Base-by-base conservation (phyloP, 2,888 invertebrate species). In the Lacanobia oleracea region DNA sequence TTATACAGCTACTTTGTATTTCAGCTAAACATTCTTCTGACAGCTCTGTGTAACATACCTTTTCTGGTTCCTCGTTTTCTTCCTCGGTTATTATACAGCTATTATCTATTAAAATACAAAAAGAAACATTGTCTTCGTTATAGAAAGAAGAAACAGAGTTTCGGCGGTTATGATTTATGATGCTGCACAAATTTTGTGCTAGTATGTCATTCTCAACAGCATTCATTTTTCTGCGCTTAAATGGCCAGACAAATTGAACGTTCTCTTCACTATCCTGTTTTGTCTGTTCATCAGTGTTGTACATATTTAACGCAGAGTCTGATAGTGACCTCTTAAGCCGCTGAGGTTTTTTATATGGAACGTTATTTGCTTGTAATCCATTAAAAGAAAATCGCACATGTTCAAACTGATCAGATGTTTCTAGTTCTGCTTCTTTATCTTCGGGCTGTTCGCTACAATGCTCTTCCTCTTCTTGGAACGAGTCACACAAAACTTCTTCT, bases 91-190 rank as follows among this genome's bases (percentile, higher is more conserved):
- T 90, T 79, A 95, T 92, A 77, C 94, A 93, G 79, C 92, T 90
- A 79, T 95, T 90, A 74, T 94, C 94, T 79, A 95, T 95, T 59
- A 95, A 86, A 79, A 96, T 95, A 84, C 95, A 95, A 87, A 94
- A 92, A 0, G 94, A 93, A 48, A 95, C 91, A 88, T 93, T 93
- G 74, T 93, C 93, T 83, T 93, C 94, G 70, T 93, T 92, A 83
- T 91, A 93, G 59, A 93, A 82, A 54, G 94, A 89, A 51, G 94
- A 93, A 75, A 95, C 89, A 33, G 95, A 96, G 86, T 95, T 95
- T 77, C 96, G 89, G 72, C 96, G 88, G 85, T 91, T 93, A 83
- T 83, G 91, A 78, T 94, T 92, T 75, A 94, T 87, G 59, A 92
- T 88, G 76, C 89, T 92, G 69, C 90, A 90, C 71, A 91, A 84